Base-by-base conservation (phyloP, 1,140 invertebrate genomes). In the Saccostrea echinata region DNA sequence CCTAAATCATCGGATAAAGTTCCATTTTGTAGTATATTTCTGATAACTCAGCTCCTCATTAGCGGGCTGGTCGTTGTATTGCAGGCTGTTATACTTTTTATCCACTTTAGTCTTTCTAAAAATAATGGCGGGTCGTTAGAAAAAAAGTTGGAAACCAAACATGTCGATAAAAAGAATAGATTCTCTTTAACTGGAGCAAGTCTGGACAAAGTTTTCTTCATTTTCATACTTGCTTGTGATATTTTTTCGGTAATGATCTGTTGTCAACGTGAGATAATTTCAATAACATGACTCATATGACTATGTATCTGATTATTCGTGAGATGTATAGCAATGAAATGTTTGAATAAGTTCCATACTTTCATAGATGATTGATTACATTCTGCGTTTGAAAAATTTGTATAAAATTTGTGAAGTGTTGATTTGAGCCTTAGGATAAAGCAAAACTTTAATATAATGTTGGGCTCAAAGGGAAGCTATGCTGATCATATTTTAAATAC, bases 1-100 rank as follows among this genome's bases (percentile, higher is more conserved):
- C 88, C 90, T 27, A 87, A 86, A 18, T 89, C 85, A 21, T 89
- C 90, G 18, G 83, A 87, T 4, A 61, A 61, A 61, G 55, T 61
- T 61, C 55, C 55, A n/a, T 61, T 21, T n/a, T 61, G 18, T 21
- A 61, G 16, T 6, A 21, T 61, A 3, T 61, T 21, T 16, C 4
- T 61, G 55, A 61, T 61, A 61, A 61, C 55, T 21, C 55, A 61
- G n/a, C 55, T 61, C 2, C 3, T 21, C 6, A 21, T 61, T n/a
- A 61, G 55, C n/a, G 55, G 55, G 4, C 21, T 61, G 55, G 18
- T 61, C 55, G 55, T 61, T 61, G 18, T 61, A 61, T 61, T 61
- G 8, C 18, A 61, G n/a, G 55, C 55, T 8, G 18, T 21, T n/a
- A n/a, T 18, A 1, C 16, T 61, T 6, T 61, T 61, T 18, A 8